Evolutionary conservation across 2,888 invertebrate species (phyloP).

Genomic region (Oxytorus armatus): DNA sequence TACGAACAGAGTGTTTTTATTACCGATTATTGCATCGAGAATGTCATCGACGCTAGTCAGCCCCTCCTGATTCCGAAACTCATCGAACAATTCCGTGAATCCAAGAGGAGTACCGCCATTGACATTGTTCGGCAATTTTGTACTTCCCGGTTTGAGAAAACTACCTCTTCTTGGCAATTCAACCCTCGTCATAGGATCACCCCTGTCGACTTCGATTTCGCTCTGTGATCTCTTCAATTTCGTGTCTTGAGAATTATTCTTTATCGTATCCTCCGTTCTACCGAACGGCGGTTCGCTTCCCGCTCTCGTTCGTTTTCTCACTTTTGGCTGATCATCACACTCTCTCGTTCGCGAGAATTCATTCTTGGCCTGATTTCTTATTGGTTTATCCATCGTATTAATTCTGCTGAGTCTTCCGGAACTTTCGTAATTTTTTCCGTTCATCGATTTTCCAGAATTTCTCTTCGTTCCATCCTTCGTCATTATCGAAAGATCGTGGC

Average conservation of each 20-base stretch:
- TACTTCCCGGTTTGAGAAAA: constrained; percentile 93
- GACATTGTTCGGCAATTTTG: constrained; percentile 88
- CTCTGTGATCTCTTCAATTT: constrained; percentile 85
- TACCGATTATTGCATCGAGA: constrained; percentile 91
- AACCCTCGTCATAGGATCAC: constrained; percentile 94
- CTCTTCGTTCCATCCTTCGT: constrained; percentile 27
- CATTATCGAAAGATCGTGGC: constrained; percentile 29
- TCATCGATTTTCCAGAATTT: constrained; percentile 60
- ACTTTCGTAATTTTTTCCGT: constrained; percentile 59
- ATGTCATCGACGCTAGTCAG: constrained; percentile 95
- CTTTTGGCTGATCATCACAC: constrained; percentile 65
- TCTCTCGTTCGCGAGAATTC: constrained; percentile 39
- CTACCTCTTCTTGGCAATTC: constrained; percentile 94
- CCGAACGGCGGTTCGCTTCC: constrained; percentile 82
- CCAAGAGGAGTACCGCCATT: constrained; percentile 93
- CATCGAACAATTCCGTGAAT: constrained; percentile 94
- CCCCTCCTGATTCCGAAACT: constrained; percentile 94
- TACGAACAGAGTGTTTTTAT: constrained; percentile 5
- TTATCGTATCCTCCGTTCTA: constrained; percentile 74
- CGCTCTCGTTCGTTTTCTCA: constrained; percentile 79
- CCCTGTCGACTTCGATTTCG: constrained; percentile 87
- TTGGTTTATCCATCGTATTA: constrained; percentile 77
- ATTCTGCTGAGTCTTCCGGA: constrained; percentile 72
- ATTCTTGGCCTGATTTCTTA: constrained; percentile 68
- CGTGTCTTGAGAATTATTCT: constrained; percentile 74